These are phyloP conservation scores for Lycocorax pyrrhopterus DNA, from an alignment of 2,113 vertebrate genomes.

Conservation along the genomic window DNA sequence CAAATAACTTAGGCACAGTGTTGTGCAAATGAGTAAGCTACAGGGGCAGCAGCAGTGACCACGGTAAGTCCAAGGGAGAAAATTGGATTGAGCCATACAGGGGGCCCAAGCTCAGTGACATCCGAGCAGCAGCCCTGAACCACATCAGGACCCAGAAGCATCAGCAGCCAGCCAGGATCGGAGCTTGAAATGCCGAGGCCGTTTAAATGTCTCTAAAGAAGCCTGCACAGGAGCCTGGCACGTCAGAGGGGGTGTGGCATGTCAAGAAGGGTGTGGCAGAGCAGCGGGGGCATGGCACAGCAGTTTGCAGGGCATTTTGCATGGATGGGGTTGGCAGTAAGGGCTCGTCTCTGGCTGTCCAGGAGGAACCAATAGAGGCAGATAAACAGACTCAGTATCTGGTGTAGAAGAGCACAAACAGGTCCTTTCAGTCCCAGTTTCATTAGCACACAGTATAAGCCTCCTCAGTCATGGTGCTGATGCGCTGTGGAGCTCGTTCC, in stretches of 20 bases:
- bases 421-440: neutral
- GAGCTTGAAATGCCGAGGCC: neutral
- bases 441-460: neutral
- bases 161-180: no score
- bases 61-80: neutral
- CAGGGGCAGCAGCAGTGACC: neutral
- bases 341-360: neutral
- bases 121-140: neutral
- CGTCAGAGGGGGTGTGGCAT: no score
- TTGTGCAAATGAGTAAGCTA: neutral
- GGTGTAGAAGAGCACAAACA: neutral
- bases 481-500: neutral
- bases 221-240: neutral
- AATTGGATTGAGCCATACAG: rapidly evolving
- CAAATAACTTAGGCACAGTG: neutral
- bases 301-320: neutral
- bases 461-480: no score
- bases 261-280: neutral
- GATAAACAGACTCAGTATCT: neutral
- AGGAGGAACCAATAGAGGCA: neutral
- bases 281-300: no score
- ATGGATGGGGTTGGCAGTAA: rapidly evolving
- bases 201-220: neutral
- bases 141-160: neutral
- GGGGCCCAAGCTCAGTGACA: neutral